Base-by-base conservation (phyloP, 2,113 vertebrate species). In the Anseranas semipalmata region DNA sequence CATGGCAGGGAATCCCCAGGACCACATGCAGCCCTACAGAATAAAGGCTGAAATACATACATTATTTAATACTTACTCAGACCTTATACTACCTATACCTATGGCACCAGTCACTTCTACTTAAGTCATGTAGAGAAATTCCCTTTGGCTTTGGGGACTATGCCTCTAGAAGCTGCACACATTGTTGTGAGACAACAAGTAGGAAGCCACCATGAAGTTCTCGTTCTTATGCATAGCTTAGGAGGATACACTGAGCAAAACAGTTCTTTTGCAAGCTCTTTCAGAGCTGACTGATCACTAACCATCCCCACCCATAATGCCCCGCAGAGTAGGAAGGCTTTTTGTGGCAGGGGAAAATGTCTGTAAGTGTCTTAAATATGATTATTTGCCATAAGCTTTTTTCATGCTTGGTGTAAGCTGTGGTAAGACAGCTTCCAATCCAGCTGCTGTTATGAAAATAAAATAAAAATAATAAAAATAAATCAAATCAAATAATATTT, bases 231-330 rank as follows among this genome's bases (percentile, higher is more conserved):
- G n/a, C 19, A 35, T 35, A 81, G 28, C 13, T 87, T 78, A 84
- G 59, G 84, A n/a, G 0, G 2, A 78, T 33, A 37, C 46, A 68
- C 13, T 52, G 53, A 86, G 55, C 53, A 83, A 95, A 89, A 8
- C 2, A 88, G 30, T 39, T 15, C n/a, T 85, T 91, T 66, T 79
- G 62, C 48, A 89, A 89, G 24, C 21, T 94, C 45, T 67, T 87
- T 67, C 43, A 81, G 77, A 94, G 39, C 11, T 96, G 80, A 89
- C 76, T 94, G 78, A 89, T 89, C 33, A 18, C 71, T 87, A 37
- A 91, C 79, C 76, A 48, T 27, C 66, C 7, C 21, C 53, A 87
- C 39, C 37, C 62, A 6, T 85, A 72, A 59, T 20, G 28, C 21
- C 24, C 15, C 1, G 1, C 20, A 68, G 22, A 67, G 20, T n/a